A percentile compares a stretch with the other conserved stretches of the same genome.
These are phyloP conservation scores for Cyclina sinensis DNA, from an alignment of 1,140 invertebrate genomes.

Conservation along the genomic window DNA sequence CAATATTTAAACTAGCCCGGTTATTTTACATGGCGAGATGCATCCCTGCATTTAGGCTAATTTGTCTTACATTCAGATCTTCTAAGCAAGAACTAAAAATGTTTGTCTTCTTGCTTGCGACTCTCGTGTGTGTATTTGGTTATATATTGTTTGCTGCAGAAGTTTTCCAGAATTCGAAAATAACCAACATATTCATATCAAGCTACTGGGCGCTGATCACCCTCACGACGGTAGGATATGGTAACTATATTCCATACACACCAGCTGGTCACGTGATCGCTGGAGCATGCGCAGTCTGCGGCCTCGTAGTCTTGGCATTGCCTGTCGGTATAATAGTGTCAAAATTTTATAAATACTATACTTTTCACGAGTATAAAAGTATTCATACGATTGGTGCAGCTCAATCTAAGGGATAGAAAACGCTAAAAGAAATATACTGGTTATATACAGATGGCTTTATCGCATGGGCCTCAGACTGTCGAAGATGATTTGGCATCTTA, in stretches of 20 bases:
- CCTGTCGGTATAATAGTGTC: slow-evolving; percentile 91
- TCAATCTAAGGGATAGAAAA: too few relatives aligned
- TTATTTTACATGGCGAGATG: slow-evolving; percentile 2
- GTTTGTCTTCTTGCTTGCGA: slow-evolving; percentile 2
- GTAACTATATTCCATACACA: slow-evolving; percentile 81
- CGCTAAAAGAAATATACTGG: too few relatives aligned
- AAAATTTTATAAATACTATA: slow-evolving; percentile 85
- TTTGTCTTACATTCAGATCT: background rate
- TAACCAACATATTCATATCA: slow-evolving; percentile 25
- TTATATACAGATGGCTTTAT: too few relatives aligned
- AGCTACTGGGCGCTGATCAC: slow-evolving; percentile 88
- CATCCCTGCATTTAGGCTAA: slow-evolving; percentile 1
- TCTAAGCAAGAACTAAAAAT: slow-evolving; percentile 22
- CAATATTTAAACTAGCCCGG: slow-evolving; percentile 17
- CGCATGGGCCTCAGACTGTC: too few relatives aligned
- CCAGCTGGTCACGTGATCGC: slow-evolving; percentile 77
- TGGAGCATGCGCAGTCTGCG: slow-evolving; percentile 95
- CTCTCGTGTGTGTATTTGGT: slow-evolving; percentile 12
- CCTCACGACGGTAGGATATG: slow-evolving; percentile 87
- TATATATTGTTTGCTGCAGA: slow-evolving; percentile 3
- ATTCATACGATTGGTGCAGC: too few relatives aligned
- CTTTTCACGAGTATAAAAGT: slow-evolving; percentile 12
- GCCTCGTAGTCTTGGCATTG: slow-evolving; percentile 99
- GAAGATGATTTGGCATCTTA: too few relatives aligned
- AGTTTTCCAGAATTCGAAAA: background rate